phyloP scores from a whole-genome alignment of 2,113 vertebrate species.

The Noctilio leporinus region DNA sequence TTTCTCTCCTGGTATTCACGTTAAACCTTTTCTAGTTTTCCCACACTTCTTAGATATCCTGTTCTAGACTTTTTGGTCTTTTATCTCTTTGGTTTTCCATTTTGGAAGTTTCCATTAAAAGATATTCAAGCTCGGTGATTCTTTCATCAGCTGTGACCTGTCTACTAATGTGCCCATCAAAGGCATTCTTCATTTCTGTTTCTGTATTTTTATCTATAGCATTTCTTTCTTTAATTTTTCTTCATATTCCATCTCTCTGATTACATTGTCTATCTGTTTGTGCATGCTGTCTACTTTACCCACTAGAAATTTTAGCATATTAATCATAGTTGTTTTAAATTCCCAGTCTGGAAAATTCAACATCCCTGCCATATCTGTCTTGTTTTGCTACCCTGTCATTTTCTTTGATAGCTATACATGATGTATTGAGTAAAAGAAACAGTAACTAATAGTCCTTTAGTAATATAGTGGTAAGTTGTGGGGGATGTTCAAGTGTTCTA shows the following conservation, averaged over 20 bases:
- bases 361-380: not conserved
- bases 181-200: not conserved
- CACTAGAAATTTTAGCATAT: not conserved
- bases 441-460: not conserved
- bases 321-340: constrained; percentile 17
- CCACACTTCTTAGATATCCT: not conserved
- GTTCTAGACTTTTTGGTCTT: not conserved
- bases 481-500: not conserved
- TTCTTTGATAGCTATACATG: not conserved
- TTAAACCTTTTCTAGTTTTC: not conserved
- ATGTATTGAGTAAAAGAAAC: not conserved
- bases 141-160: not conserved
- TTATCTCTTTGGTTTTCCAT: not conserved
- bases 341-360: not conserved
- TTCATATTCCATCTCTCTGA: not conserved
- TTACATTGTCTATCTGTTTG: not conserved
- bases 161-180: not conserved
- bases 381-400: not conserved
- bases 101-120: not conserved
- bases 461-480: not conserved
- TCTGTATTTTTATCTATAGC: not conserved
- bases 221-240: not conserved
- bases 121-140: not conserved
- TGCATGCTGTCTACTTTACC: not conserved
- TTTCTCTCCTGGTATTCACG: not conserved